Base-by-base conservation (phyloP, 2,888 invertebrate genomes). In the Lampropteryx suffumata region DNA sequence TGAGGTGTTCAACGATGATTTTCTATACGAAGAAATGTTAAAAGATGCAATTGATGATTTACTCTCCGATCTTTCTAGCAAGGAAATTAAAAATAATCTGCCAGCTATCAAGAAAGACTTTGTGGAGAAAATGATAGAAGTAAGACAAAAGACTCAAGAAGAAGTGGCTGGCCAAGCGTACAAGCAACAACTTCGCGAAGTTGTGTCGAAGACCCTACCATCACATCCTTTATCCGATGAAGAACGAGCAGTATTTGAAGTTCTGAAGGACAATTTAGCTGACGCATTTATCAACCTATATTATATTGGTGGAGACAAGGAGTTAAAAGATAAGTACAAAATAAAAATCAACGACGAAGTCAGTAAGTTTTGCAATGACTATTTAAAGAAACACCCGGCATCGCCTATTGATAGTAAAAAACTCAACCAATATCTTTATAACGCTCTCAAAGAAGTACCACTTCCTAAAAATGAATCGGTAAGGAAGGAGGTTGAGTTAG, bases 211-310 rank as follows among this genome's bases (percentile, higher is more conserved):
- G 11, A 67, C 67, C n/a, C 55, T 81, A 21, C 73, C 76, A n/a
- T 49, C 56, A n/a, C 45, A 50, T 5, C 50, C 57, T 17, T 27
- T 69, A 1, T 41, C 70, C 4, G 10, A n/a, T 4, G 76, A 77
- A 8, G 76, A 76, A 51, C 51, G 64, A 45, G 68, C 64, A 10
- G 62, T 63, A 12, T 72, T 84, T 46, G 76, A 83, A 54, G 39
- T 67, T 3, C 54, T 84, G 1, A 82, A 79, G 67, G 78, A 82
- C 27, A 69, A 68, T 46, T 40, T 85, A 32, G 77, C 74, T 9
- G 81, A 85, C 41, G 79, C 82, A 9, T 85, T 76, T 54, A 71
- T 85, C 8, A 74, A 74, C 43, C 62, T 84, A 37, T 67, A 75
- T 54, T 77, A 69, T 55, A 50, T 67, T 1, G 65, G 67, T 5